phyloP scores from a whole-genome alignment of 1,140 invertebrate genomes.

The Vanessa atalanta region DNA sequence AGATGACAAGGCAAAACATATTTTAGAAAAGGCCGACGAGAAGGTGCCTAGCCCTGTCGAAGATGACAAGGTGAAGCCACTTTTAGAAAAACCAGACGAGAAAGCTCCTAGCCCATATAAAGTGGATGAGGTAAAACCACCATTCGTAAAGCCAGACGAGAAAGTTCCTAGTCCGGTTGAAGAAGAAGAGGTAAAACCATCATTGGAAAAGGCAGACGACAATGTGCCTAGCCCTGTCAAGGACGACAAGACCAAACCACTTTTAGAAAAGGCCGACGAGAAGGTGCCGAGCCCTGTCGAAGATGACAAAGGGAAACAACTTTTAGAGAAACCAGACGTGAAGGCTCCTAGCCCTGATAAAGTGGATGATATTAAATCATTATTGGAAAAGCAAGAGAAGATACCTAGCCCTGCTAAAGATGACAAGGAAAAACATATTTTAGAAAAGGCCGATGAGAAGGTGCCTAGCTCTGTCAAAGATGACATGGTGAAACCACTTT shows the following conservation, averaged over 20 bases:
- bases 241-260: background rate
- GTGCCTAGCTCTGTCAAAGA: too few species aligned
- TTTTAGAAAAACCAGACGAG: background rate
- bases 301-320: background rate
- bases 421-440: too few species aligned
- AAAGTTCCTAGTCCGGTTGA: conserved; percentile 21
- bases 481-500: background rate
- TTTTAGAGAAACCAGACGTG: background rate
- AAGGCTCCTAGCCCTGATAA: conserved; percentile 1
- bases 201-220: conserved; percentile 9
- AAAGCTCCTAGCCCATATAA: conserved; percentile 25
- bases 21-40: conserved; percentile 12
- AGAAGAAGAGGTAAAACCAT: background rate
- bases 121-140: background rate
- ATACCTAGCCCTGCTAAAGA: too few species aligned
- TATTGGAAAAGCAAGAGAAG: too few species aligned
- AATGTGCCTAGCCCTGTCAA: conserved; percentile 28
- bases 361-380: too few species aligned
- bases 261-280: too few species aligned
- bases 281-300: background rate
- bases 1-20: background rate
- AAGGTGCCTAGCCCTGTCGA: conserved; percentile 22
- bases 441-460: too few species aligned
- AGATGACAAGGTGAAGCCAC: background rate
- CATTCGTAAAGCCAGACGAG: background rate